Conservation (phyloP, 2,113 vertebrate species). For the Camelus bactrianus region DNA sequence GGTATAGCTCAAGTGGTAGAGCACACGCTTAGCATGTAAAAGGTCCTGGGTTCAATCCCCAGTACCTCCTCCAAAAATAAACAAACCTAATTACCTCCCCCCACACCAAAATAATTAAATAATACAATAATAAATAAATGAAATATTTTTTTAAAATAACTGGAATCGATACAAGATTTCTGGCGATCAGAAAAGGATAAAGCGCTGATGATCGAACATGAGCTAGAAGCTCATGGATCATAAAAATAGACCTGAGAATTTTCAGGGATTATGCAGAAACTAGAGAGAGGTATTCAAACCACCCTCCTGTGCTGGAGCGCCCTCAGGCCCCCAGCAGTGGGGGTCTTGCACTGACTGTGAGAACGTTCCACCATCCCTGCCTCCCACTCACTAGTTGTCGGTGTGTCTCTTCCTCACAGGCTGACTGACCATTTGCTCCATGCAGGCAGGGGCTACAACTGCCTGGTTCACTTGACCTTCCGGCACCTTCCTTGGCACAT, state of each 20-base stretch:
- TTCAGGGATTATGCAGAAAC: not conserved
- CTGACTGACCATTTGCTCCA: not conserved
- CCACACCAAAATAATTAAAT: no score
- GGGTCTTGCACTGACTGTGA: not conserved
- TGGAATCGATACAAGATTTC: not conserved
- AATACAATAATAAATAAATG: no score
- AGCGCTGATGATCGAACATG: not conserved
- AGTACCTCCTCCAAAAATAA: no score
- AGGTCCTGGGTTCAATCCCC: no score
- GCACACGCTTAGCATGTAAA: no score
- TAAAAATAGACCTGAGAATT: conserved; percentile 2
- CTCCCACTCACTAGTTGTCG: not conserved
- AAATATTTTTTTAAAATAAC: not conserved
- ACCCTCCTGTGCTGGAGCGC: not conserved
- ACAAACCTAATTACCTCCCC: no score
- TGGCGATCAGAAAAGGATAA: not conserved
- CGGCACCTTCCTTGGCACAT: not conserved
- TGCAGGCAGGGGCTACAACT: not conserved
- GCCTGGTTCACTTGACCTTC: not conserved
- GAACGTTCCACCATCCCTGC: not conserved
- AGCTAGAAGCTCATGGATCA: not conserved
- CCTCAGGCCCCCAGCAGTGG: not conserved
- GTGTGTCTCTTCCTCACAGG: not conserved
- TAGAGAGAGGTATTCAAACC: not conserved
- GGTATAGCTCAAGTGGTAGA: no score